Base-by-base conservation (phyloP, 2,888 invertebrate species). In the Philereme vetulata region DNA sequence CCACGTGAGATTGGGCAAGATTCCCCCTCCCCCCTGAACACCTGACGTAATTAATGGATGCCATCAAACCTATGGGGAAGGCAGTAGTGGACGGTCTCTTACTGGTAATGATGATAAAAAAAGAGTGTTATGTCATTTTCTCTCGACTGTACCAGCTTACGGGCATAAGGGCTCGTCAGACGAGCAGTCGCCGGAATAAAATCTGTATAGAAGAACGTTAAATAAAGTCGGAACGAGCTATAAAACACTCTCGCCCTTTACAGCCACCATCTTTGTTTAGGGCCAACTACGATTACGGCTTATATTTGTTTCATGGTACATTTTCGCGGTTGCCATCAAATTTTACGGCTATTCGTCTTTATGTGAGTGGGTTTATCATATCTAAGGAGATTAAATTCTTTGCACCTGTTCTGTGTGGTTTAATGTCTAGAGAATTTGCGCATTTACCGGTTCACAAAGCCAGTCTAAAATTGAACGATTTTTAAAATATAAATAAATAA, bases 161-260 rank as follows among this genome's bases (percentile, higher is more conserved):
- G 56, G 51, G 60, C 48, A 45, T 45, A 45, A 55, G 62, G 57
- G 55, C 51, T 49, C 58, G 51, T 78, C 80, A 85, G 82, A 79
- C 84, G 74, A 67, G 74, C 74, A 74, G 83, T 82, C 84, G 84
- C 78, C 84, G 78, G 81, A 84, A 88, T 86, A 89, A 88, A 90
- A 89, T 89, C 88, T 82, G 84, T 86, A 88, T 83, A 81, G 77
- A 78, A 53, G 57, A 72, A 81, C 76, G 86, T 90, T 85, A 86
- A 89, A 86, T 88, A 88, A 88, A 88, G 81, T 85, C 82, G 81
- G 76, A 82, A 86, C 78, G 84, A 76, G 68, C 78, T 74, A 82
- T 86, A 87, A 86, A 87, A 84, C 84, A 84, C 79, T 79, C 81
- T 67, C 68, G 74, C 69, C 69, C 70, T 71, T 75, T 76, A 80